Evolutionary conservation across 1,140 invertebrate species (phyloP), one percentile per base, ranked within the genome.

Genomic region (Drosophila leontia): DNA sequence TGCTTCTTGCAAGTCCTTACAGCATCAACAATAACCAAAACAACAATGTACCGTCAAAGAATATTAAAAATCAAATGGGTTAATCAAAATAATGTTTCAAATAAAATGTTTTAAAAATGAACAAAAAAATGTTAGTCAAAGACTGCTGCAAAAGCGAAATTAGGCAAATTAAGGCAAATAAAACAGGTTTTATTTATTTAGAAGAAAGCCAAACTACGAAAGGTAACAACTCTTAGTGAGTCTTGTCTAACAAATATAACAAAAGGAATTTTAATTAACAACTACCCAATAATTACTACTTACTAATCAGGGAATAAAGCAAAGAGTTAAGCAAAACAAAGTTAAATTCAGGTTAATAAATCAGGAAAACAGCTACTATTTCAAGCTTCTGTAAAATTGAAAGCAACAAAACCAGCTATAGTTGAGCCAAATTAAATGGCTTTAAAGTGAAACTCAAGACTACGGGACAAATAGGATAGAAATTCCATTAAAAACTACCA

Each of bases 1-100:
- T 93, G 95, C 95, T 93, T 96, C 96, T 95, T 97, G 96, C 93
- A 97, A 96, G 93, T 96, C 96, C 97, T 97, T 95, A 93, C 82
- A 91, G 91, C 76, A 67, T 57, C 69, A 58, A 77, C 48, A 82
- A 41, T 41, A 71, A 48, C 69, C 68, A 68, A 76, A 53, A 50
- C 41, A 65, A 78, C 59, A 62, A 77, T 59, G 58, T 60, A 80
- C 68, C 69, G 60, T 57, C 55, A 82, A 69, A 42, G 69, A 70
- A 64, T 53, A 48, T 70, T 68, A 83, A 80, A 88, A 71, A 53
- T 34, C 45, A 69, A 69, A 53, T 67, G 67, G 60, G 44, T 70
- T 62, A 62, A 64, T 58, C 39, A 61, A 72, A 37, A 67, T 3
- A 68, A 32, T 42, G 39, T 44, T 58, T 23, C 2, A 59, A 59